Base-by-base conservation (phyloP, 1,140 invertebrate species). In the Drosophila murphyi region DNA sequence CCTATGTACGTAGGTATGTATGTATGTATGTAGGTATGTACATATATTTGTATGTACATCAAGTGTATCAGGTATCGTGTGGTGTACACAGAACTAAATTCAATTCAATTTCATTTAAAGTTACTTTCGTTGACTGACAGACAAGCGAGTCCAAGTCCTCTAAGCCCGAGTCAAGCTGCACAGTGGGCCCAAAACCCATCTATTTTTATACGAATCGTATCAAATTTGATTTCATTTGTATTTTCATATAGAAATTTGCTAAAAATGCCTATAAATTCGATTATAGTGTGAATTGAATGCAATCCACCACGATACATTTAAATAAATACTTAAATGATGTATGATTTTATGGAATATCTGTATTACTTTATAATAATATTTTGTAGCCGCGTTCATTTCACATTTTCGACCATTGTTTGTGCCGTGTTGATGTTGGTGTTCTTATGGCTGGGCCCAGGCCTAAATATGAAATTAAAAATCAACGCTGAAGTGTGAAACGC, bases 381-480 rank as follows among this genome's bases (percentile, higher is more conserved):
- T n/a, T 10, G 20, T 41, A 41, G 6, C 10, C 10, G 8, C 37
- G 3, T 41, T n/a, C 20, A 31, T 39, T 8, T 8, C 5, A 37
- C 34, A 50, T 5, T 47, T 6, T 6, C 32, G 34, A 28, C 74
- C 79, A 81, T 48, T 74, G 82, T 77, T 7, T 32, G 59, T 52
- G 56, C 48, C 63, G 35, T 32, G 54, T 76, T 72, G 62, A 32
- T 37, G 31, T 61, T 74, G 50, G 43, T 45, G 39, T 50, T 55
- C 12, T 37, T 52, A 48, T 43, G 28, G 55, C 60, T 52, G 12
- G 50, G 35, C 61, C 70, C 81, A 72, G 50, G 80, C 47, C 85
- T 88, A 88, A 89, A 89, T 89, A 89, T 89, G 85, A 89, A 89
- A 89, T 89, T 89, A 89, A 89, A 89, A 89, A 89, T 85, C 86